A percentile compares a stretch with the other conserved stretches of the same genome.
These are phyloP conservation scores for Uloborus diversus DNA, from an alignment of 1,140 invertebrate species.

Conservation along the genomic window DNA sequence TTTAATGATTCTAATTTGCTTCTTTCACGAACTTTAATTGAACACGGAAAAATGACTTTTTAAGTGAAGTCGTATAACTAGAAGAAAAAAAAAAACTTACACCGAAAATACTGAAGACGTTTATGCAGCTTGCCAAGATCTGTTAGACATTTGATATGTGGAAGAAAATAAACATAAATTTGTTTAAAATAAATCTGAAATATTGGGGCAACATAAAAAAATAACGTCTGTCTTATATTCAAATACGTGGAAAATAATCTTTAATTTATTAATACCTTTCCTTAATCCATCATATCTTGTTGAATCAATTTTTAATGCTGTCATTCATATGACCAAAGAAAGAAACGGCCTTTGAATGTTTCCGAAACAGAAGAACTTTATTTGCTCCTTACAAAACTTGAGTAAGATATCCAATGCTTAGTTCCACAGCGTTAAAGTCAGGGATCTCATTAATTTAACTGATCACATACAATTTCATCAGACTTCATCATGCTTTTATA, in stretches of 20 bases:
- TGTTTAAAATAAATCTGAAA: neutral
- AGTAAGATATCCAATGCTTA: too few species aligned
- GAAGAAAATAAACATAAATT: neutral
- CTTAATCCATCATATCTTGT: too few species aligned
- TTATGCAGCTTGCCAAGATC: neutral
- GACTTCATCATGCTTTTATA: too few species aligned
- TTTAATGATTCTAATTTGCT: neutral
- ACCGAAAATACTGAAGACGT: neutral
- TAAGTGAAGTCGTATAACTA: neutral
- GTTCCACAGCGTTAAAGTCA: too few species aligned
- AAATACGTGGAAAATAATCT: neutral
- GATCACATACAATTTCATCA: too few species aligned
- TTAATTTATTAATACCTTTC: too few species aligned
- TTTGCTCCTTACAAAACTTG: too few species aligned
- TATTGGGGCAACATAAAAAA: neutral
- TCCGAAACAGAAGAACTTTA: too few species aligned
- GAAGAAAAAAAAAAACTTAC: neutral
- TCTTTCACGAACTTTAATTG: neutral
- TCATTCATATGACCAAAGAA: too few species aligned
- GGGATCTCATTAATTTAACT: too few species aligned
- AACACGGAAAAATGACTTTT: neutral
- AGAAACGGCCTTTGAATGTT: too few species aligned
- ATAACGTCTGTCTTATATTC: neutral
- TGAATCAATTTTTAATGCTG: too few species aligned
- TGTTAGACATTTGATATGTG: neutral